Evolutionary conservation across 2,888 invertebrate species (phyloP).

Genomic region (Zelleria hepariella): DNA sequence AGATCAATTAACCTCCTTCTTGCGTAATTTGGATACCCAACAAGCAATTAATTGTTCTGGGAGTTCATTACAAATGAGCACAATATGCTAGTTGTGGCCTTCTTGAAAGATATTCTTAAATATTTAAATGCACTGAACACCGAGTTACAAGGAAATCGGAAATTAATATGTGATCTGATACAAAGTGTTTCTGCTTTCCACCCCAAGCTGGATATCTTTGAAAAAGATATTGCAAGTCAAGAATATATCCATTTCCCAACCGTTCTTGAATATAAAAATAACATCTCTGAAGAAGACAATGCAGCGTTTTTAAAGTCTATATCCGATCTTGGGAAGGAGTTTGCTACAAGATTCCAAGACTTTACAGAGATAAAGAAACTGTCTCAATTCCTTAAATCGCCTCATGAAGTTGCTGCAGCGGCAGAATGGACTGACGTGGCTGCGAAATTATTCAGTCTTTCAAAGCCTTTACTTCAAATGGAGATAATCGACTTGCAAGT

Average conservation of each 20-base stretch:
- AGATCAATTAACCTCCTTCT: constrained; percentile 21
- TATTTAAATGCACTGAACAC: constrained; percentile 17
- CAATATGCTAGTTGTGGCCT: constrained; percentile 17
- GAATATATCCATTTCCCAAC: constrained; percentile 21
- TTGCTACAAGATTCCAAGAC: constrained; percentile 17
- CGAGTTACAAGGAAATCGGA: constrained; percentile 14
- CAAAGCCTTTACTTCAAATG: constrained; percentile 20
- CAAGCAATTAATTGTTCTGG: constrained; percentile 19
- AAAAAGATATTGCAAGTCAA: constrained; percentile 18
- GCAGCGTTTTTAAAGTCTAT: constrained; percentile 19
- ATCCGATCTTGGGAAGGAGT: constrained; percentile 15
- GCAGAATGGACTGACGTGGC: constrained; percentile 20
- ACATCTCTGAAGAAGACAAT: constrained; percentile 23
- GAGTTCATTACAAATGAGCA: constrained; percentile 14
- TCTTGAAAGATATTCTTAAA: constrained; percentile 15
- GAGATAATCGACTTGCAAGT: constrained; percentile 13
- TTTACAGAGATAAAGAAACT: constrained; percentile 20
- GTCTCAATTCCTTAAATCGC: constrained; percentile 12
- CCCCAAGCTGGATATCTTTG: constrained; percentile 17
- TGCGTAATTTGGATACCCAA: constrained; percentile 18
- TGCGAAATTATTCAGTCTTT: constrained; percentile 22
- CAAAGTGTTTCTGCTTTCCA: constrained; percentile 15
- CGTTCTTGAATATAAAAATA: constrained; percentile 21
- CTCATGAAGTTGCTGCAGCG: constrained; percentile 22
- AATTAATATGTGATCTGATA: constrained; percentile 17